Conservation (phyloP, 2,888 invertebrate genomes). For the Diplazon laetatorius region DNA sequence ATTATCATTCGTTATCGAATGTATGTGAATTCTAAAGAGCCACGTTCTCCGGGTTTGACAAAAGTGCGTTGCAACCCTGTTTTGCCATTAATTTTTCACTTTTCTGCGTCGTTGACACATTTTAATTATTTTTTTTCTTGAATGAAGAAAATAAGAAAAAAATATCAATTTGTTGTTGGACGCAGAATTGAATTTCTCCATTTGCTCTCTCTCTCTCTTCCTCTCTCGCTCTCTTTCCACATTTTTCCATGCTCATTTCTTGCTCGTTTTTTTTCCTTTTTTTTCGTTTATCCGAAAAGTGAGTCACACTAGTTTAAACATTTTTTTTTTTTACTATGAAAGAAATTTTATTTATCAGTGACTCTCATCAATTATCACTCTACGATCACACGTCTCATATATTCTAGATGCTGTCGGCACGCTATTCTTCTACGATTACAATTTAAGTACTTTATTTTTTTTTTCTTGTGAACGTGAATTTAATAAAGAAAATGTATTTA, state of each 20-base stretch:
- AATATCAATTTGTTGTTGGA: slow-evolving; percentile 3
- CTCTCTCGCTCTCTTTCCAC: slow-evolving; percentile 22
- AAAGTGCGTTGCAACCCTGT: background rate
- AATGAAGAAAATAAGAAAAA: too few species aligned
- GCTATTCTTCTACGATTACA: slow-evolving; percentile 39
- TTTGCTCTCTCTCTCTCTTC: slow-evolving; percentile 35
- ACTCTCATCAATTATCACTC: slow-evolving; percentile 10
- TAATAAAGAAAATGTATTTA: too few species aligned
- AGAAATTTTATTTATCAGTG: slow-evolving; percentile 37
- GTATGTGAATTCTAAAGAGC: slow-evolving; percentile 23
- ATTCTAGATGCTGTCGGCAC: slow-evolving; percentile 59
- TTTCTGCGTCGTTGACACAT: slow-evolving; percentile 22
- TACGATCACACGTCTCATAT: slow-evolving; percentile 42
- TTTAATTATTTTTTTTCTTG: too few species aligned
- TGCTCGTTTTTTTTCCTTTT: too few species aligned
- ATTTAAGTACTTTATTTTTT: slow-evolving; percentile 36
- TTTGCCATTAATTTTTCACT: slow-evolving; percentile 37
- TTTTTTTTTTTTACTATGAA: too few species aligned
- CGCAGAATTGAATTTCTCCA: slow-evolving; percentile 35
- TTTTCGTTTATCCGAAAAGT: too few species aligned
- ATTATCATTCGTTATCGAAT: too few species aligned
- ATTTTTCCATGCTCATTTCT: too few species aligned
- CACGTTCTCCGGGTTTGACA: slow-evolving; percentile 11
- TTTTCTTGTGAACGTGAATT: slow-evolving; percentile 53
- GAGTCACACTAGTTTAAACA: too few species aligned